A percentile compares a stretch with the other conserved stretches of the same genome.
These are phyloP conservation scores for Balaenoptera acutorostrata DNA, from an alignment of 2,113 vertebrate genomes.

Conservation along the genomic window DNA sequence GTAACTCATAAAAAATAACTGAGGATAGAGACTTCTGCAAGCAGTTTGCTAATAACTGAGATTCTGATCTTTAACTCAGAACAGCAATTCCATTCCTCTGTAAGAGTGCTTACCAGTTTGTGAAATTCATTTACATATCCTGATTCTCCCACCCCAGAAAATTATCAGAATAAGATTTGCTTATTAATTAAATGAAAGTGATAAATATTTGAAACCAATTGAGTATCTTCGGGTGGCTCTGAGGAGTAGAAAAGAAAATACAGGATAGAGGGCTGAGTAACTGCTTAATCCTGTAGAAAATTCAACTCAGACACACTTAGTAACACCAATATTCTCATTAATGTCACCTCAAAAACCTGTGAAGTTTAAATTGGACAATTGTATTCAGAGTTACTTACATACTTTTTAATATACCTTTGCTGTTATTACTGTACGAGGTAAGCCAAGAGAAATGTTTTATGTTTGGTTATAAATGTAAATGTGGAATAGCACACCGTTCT, in stretches of 20 bases:
- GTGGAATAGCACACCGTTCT: background rate
- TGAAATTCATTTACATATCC: background rate
- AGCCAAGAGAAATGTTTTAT: background rate
- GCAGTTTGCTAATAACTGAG: background rate
- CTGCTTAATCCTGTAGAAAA: background rate
- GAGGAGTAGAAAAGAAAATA: background rate
- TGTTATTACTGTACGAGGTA: background rate
- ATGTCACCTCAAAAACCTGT: background rate
- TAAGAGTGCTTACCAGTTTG: background rate
- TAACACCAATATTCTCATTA: background rate
- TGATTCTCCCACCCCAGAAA: background rate
- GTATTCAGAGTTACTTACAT: background rate
- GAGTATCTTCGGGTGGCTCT: background rate
- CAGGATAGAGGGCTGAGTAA: background rate
- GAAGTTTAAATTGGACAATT: background rate
- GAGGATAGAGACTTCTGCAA: background rate
- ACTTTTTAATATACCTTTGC: background rate
- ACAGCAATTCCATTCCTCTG: background rate
- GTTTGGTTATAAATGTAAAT: background rate
- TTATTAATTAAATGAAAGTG: background rate
- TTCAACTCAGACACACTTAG: background rate
- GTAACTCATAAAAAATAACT: background rate
- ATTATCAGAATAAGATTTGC: background rate
- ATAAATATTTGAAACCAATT: background rate
- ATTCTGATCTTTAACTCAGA: background rate